These are phyloP conservation scores for Apotomis betuletana DNA, from an alignment of 2,888 invertebrate genomes.

Conservation along the genomic window DNA sequence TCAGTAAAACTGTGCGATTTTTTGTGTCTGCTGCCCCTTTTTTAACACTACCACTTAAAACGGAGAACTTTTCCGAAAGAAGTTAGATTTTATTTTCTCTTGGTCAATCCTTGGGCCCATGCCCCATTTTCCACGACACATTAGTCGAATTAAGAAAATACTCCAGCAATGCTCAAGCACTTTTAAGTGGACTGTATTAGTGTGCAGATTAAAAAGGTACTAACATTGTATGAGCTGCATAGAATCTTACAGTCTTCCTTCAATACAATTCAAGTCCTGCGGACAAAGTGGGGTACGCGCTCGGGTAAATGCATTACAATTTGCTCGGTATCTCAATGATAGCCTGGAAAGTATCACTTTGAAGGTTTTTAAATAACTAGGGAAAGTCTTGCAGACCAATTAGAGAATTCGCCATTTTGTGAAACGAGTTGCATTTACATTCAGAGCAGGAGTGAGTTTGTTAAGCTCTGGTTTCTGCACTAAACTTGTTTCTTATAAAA, in stretches of 20 bases:
- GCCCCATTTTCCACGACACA: constrained; percentile 9
- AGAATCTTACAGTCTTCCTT: not conserved
- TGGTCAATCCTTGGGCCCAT: not conserved
- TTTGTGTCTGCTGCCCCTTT: too few species aligned
- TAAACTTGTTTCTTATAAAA: not conserved
- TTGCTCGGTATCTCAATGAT: constrained; percentile 43
- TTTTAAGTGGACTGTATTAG: not conserved
- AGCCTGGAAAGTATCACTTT: constrained; percentile 38
- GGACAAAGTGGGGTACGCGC: constrained; percentile 36
- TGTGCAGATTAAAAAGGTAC: not conserved
- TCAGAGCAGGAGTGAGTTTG: not conserved
- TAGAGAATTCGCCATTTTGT: constrained; percentile 7
- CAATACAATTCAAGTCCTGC: constrained; percentile 6
- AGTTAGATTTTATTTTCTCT: too few species aligned
- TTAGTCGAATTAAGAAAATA: constrained; percentile 5
- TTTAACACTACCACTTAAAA: too few species aligned
- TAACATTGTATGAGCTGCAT: not conserved
- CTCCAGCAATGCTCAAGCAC: constrained; percentile 14
- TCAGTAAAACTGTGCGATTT: too few species aligned
- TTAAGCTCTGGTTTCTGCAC: not conserved
- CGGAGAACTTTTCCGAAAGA: too few species aligned
- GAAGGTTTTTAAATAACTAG: constrained; percentile 28
- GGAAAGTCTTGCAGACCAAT: constrained; percentile 27
- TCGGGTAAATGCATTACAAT: constrained; percentile 47
- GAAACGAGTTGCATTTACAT: constrained; percentile 8